Evolutionary conservation across 1,140 invertebrate genomes (phyloP).

Genomic region (Telenomus remus): DNA sequence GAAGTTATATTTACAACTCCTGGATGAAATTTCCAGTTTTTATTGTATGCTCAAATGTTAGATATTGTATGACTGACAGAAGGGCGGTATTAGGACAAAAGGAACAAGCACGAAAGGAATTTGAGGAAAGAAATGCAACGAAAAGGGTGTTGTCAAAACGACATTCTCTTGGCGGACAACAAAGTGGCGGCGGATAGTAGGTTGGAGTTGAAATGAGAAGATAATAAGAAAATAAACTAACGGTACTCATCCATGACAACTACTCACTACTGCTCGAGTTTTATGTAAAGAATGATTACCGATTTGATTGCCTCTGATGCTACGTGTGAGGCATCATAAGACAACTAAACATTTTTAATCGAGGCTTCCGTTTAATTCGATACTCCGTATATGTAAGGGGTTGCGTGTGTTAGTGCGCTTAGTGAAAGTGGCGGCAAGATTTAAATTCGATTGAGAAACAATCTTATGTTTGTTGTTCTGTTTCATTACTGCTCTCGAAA

Average conservation of each 20-base stretch:
- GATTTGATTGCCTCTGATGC: conserved; percentile 39
- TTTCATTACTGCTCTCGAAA: no score
- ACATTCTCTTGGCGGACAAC: conserved; percentile 16
- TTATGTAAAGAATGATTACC: conserved; percentile 68
- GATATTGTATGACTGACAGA: conserved; percentile 1
- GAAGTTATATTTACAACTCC: no score
- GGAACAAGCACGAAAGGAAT: no score
- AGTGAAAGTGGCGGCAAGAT: no score
- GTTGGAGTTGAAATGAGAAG: conserved; percentile 34
- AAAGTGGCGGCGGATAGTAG: conserved; percentile 38
- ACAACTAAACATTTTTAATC: conserved; percentile 18
- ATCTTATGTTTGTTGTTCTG: no score
- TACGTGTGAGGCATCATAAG: conserved; percentile 29
- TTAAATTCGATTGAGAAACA: no score
- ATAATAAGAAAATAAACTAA: conserved; percentile 67
- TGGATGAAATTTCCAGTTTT: no score
- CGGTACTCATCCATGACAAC: conserved; percentile 67
- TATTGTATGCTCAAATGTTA: no score
- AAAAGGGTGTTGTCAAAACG: conserved; percentile 39
- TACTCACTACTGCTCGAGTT: conserved; percentile 63
- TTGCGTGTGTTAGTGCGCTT: no score
- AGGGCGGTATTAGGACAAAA: neutral
- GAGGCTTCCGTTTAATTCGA: conserved; percentile 7
- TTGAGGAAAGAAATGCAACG: conserved; percentile 3
- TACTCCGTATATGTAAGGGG: neutral